These are phyloP conservation scores for Tauraco hartlaubi DNA, from an alignment of 2,797 vertebrate species.

Conservation along the genomic window DNA sequence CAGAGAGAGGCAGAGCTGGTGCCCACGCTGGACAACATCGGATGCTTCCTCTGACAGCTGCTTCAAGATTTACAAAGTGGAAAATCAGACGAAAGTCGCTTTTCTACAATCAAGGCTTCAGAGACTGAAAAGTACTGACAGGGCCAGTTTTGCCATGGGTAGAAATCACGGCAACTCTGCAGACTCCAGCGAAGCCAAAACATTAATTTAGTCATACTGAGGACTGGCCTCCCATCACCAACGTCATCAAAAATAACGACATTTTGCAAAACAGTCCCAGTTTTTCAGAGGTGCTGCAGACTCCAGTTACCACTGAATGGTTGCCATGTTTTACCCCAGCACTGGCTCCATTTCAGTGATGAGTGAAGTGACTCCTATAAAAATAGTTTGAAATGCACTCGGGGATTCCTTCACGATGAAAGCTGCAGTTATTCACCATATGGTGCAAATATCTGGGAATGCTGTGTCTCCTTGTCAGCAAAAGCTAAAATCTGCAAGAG, in stretches of 20 bases:
- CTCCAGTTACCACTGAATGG: neutral
- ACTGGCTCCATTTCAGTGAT: neutral
- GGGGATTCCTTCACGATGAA: slow-evolving; percentile 10
- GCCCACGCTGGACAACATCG: rapidly evolving
- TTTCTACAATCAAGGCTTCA: neutral
- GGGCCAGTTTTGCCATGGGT: neutral
- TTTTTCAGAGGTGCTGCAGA: neutral
- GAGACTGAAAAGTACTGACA: neutral
- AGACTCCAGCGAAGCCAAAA: neutral
- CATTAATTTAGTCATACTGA: neutral
- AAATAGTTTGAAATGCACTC: slow-evolving; percentile 18
- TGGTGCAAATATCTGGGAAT: neutral
- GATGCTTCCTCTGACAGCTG: neutral
- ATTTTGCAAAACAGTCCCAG: neutral
- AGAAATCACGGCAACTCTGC: neutral
- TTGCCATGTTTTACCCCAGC: neutral
- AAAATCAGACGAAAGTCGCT: neutral
- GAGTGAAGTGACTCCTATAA: slow-evolving; percentile 10
- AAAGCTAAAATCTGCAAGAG: neutral
- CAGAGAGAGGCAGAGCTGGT: neutral
- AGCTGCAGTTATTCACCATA: slow-evolving; percentile 19
- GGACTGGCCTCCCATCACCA: neutral
- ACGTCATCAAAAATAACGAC: neutral
- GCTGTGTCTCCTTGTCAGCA: neutral
- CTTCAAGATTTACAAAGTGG: neutral